Conservation (phyloP, 1,140 invertebrate species). For the Hylyphantes graminicola region DNA sequence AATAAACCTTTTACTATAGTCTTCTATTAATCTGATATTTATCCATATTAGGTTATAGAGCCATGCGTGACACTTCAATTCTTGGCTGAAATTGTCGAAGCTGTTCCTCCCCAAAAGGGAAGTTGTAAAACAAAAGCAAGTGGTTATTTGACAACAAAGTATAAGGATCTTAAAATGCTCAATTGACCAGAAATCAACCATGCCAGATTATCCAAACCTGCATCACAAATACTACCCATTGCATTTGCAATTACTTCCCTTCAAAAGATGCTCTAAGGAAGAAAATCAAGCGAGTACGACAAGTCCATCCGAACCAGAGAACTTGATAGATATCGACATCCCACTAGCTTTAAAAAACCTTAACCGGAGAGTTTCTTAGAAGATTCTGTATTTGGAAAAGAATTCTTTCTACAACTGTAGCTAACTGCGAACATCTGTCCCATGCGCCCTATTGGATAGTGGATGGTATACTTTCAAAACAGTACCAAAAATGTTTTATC, state of each 20-base stretch:
- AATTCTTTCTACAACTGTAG: background rate
- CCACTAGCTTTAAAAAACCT: background rate
- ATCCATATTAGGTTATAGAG: too few relatives aligned
- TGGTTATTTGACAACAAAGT: too few relatives aligned
- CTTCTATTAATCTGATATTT: too few relatives aligned
- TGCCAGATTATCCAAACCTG: background rate
- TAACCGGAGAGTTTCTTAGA: background rate
- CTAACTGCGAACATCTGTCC: background rate
- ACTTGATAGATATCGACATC: background rate
- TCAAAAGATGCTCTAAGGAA: slow-evolving; percentile 1
- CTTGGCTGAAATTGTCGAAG: too few relatives aligned
- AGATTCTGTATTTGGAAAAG: background rate
- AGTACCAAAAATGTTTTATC: background rate
- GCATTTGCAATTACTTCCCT: background rate
- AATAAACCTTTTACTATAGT: too few relatives aligned
- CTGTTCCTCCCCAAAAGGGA: too few relatives aligned
- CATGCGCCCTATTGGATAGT: background rate
- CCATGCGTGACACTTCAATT: too few relatives aligned
- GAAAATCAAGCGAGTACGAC: background rate
- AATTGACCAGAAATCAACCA: background rate
- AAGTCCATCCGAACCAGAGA: background rate
- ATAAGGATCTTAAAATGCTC: too few relatives aligned
- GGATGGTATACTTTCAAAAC: background rate
- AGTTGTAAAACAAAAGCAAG: too few relatives aligned
- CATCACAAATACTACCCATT: background rate